phyloP scores from a whole-genome alignment of 2,113 vertebrate species.

The Hemiprocne comata region DNA sequence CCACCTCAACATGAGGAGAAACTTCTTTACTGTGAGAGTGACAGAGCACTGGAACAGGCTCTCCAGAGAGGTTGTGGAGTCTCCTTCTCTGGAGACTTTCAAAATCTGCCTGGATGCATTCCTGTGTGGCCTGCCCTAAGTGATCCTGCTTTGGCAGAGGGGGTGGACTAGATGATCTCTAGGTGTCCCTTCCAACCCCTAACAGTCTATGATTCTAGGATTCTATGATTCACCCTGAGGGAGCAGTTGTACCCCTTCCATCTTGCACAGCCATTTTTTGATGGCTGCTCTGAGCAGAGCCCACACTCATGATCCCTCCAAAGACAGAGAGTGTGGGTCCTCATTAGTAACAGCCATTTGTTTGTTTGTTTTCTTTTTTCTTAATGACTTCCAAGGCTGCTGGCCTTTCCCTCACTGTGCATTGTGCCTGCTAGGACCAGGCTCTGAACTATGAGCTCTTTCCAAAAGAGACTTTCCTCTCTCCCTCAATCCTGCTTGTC shows the following conservation, averaged over 20 bases:
- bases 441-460: not conserved
- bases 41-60: too few species aligned
- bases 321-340: not conserved
- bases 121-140: too few species aligned
- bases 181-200: too few species aligned
- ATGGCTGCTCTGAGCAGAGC: not conserved
- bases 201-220: too few species aligned
- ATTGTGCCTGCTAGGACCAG: not conserved
- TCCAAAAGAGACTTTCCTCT: not conserved
- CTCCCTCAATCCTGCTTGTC: not conserved
- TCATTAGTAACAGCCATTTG: not conserved
- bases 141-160: too few species aligned
- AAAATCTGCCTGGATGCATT: too few species aligned
- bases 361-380: not conserved
- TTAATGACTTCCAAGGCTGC: rapidly evolving
- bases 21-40: too few species aligned
- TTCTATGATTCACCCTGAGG: not conserved
- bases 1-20: too few species aligned
- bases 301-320: not conserved
- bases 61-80: too few species aligned
- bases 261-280: not conserved
- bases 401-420: not conserved
- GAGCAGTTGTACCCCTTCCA: not conserved
- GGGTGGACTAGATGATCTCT: too few species aligned
- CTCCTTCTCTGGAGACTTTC: too few species aligned